Percentiles rank a stretch among this genome's conserved stretches.
These are phyloP conservation scores for Picus viridis DNA, from an alignment of 2,797 vertebrate genomes.

Conservation along the genomic window DNA sequence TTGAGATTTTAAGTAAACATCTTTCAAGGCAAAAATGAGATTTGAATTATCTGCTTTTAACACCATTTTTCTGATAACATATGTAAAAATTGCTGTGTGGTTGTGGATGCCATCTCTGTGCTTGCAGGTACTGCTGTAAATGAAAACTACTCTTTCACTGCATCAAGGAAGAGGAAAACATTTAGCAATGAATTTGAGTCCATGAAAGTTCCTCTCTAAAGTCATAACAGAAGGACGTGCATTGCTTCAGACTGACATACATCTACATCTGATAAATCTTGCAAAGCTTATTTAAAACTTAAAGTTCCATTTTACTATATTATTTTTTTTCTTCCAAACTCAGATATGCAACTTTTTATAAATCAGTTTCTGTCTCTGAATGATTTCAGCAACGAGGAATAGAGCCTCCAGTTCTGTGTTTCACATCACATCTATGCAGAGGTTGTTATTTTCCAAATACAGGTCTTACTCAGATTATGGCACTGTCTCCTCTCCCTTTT, in stretches of 20 bases:
- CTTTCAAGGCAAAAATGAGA: not conserved
- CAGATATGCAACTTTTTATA: not conserved
- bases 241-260: not conserved
- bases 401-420: not conserved
- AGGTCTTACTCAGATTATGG: not conserved
- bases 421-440: not conserved
- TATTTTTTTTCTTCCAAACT: not conserved
- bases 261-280: not conserved
- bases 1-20: not conserved
- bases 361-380: not conserved
- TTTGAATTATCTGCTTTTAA: not conserved
- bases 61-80: not conserved
- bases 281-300: not conserved
- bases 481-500: not conserved
- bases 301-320: not conserved
- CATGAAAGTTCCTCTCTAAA: not conserved
- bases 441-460: not conserved
- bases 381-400: not conserved
- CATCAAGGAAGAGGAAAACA: not conserved
- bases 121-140: not conserved
- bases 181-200: not conserved
- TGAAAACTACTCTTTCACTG: not conserved
- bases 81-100: not conserved
- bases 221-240: not conserved
- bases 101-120: not conserved